phyloP scores from a whole-genome alignment of 2,888 invertebrate genomes.

The Polymixis flavicincta region DNA sequence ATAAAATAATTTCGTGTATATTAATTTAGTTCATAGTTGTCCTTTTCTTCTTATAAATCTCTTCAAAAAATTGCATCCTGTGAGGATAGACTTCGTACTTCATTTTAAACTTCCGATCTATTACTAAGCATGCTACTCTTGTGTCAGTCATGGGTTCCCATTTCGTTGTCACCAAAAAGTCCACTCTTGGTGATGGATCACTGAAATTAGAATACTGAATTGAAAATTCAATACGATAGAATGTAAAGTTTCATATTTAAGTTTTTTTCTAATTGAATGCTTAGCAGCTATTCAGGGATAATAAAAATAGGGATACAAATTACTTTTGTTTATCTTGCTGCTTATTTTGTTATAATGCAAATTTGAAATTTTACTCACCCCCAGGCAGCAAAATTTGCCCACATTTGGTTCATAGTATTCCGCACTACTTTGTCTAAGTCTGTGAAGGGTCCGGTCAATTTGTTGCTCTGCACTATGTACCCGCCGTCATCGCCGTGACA shows the following conservation, averaged over 20 bases:
- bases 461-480: conserved; percentile 87
- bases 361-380: conserved; percentile 77
- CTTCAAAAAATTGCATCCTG: conserved; percentile 79
- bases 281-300: background rate
- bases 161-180: conserved; percentile 73
- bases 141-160: conserved; percentile 81
- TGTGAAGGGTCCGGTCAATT: conserved; percentile 71
- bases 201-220: conserved; percentile 70
- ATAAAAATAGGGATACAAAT: background rate
- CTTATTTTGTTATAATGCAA: background rate
- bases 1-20: background rate
- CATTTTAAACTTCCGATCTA: conserved; percentile 80
- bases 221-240: background rate
- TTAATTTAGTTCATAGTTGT: conserved; percentile 33
- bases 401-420: conserved; percentile 87
- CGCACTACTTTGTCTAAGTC: conserved; percentile 81
- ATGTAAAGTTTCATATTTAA: background rate
- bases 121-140: conserved; percentile 75
- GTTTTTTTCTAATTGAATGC: background rate
- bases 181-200: conserved; percentile 80
- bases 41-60: conserved; percentile 74
- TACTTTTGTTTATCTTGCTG: background rate
- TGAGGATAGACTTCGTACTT: conserved; percentile 77
- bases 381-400: conserved; percentile 92
- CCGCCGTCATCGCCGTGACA: conserved; percentile 92